Evolutionary conservation across 2,797 vertebrate species (phyloP).

Genomic region (Pangasius macronema): DNA sequence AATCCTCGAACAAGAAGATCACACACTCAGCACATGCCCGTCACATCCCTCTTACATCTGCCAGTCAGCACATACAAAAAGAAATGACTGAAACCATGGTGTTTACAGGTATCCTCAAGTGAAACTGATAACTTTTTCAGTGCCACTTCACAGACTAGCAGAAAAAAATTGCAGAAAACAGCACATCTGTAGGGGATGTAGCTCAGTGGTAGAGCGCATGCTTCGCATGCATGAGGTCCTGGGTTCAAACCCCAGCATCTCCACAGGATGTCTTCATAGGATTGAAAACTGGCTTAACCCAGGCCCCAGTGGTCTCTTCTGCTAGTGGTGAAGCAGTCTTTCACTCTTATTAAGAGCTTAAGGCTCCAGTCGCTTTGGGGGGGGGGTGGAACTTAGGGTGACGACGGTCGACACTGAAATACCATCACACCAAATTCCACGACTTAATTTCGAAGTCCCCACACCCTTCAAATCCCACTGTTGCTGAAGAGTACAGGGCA

Average conservation of each 20-base stretch:
- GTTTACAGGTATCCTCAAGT: neutral
- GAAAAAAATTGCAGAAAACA: neutral
- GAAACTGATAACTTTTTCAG: neutral
- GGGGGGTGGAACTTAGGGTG: too few relatives aligned
- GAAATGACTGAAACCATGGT: neutral
- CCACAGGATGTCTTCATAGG: neutral
- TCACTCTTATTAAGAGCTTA: slow-evolving; percentile 59
- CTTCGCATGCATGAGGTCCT: slow-evolving; percentile 63
- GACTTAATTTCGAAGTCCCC: too few relatives aligned
- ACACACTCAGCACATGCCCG: neutral
- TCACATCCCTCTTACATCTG: neutral
- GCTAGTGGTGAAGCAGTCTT: too few relatives aligned
- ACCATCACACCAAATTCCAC: too few relatives aligned
- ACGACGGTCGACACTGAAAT: too few relatives aligned
- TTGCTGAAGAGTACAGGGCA: too few relatives aligned
- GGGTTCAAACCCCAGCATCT: slow-evolving; percentile 60
- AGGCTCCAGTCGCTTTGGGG: slow-evolving; percentile 79
- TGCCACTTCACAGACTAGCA: neutral
- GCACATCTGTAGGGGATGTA: neutral
- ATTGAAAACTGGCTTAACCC: too few relatives aligned
- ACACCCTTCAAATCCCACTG: too few relatives aligned
- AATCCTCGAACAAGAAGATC: neutral
- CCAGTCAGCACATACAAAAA: neutral
- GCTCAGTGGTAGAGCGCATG: slow-evolving; percentile 59
- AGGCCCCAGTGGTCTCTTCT: too few relatives aligned